These are phyloP conservation scores for Crematogaster levior DNA, from an alignment of 2,888 invertebrate genomes.

Conservation along the genomic window DNA sequence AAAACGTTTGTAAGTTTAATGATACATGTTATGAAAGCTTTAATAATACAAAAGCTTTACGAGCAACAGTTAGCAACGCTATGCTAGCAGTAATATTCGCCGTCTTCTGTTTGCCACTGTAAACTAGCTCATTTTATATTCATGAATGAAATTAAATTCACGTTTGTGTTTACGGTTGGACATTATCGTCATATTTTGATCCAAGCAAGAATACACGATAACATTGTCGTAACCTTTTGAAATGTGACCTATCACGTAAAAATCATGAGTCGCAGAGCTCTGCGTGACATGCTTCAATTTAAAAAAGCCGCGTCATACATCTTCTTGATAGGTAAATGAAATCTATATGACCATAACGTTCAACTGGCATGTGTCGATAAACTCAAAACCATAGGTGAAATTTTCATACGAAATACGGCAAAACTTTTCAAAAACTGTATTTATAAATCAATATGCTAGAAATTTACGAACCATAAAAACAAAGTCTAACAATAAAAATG, in stretches of 20 bases:
- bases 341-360: neutral
- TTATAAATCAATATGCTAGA: neutral
- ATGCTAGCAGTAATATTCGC: neutral
- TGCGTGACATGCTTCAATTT: neutral
- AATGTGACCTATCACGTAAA: constrained; percentile 47
- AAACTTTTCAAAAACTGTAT: neutral
- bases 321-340: neutral
- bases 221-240: constrained; percentile 32
- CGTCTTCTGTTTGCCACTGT: constrained; percentile 1
- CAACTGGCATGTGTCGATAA: neutral
- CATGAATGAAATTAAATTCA: constrained; percentile 37
- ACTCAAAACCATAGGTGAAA: neutral
- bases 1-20: constrained; percentile 18
- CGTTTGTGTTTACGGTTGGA: constrained; percentile 17
- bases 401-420: neutral
- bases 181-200: constrained; percentile 33
- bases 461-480: neutral
- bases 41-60: constrained; percentile 26
- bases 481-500: neutral
- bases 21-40: neutral
- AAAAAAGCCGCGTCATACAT: constrained; percentile 3
- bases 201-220: constrained; percentile 2
- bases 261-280: neutral
- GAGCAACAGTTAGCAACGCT: neutral
- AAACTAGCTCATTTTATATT: constrained; percentile 33